A percentile compares a stretch with the other conserved stretches of the same genome.
phyloP scores from a whole-genome alignment of 2,113 vertebrate species.

The Bufo bufo region DNA sequence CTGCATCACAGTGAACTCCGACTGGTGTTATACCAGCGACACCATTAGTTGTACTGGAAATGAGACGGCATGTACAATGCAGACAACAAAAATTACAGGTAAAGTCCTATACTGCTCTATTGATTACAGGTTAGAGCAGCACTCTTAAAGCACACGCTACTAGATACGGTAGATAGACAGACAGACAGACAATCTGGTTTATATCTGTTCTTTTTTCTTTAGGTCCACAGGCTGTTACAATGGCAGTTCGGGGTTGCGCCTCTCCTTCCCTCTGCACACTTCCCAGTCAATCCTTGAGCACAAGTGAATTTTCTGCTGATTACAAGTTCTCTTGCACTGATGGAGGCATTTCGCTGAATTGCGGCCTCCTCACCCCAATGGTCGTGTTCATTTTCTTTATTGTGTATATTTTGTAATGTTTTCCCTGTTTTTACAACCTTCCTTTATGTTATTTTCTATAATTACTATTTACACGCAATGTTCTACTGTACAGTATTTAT shows the following conservation, averaged over 20 bases:
- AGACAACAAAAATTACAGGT: slow-evolving; percentile 20
- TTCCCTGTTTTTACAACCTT: neutral
- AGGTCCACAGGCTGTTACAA: neutral
- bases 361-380: neutral
- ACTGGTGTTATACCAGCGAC: neutral
- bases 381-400: neutral
- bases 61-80: neutral
- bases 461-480: neutral
- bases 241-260: neutral
- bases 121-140: neutral
- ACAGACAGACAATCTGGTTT: neutral
- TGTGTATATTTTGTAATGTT: neutral
- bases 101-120: no score
- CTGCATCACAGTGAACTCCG: neutral
- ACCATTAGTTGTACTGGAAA: neutral
- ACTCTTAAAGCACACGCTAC: neutral
- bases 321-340: neutral
- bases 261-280: neutral
- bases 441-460: neutral
- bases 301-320: neutral
- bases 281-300: neutral
- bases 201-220: neutral
- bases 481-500: neutral
- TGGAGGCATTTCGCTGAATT: neutral
- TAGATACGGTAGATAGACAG: neutral